These are phyloP conservation scores for Scylla paramamosain DNA, from an alignment of 1,140 invertebrate genomes.

Conservation along the genomic window DNA sequence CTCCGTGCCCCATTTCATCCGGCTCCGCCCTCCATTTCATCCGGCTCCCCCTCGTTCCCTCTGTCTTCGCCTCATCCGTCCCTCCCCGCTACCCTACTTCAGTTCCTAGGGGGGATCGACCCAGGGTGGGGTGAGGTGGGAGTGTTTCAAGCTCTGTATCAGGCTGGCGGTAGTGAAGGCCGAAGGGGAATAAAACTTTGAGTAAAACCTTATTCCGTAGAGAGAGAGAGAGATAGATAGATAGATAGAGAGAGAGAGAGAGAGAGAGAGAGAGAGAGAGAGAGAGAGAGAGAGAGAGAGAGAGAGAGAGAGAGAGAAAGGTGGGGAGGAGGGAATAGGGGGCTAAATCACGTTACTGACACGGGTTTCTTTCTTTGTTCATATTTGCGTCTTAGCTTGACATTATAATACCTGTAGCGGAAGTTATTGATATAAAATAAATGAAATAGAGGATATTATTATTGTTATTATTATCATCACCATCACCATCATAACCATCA, in stretches of 20 bases:
- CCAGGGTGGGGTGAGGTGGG: not conserved
- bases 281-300: not conserved
- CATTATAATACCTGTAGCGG: no score
- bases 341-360: no score
- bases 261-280: not conserved
- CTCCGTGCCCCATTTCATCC: not conserved
- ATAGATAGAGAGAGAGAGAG: slow-evolving; percentile 38
- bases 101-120: not conserved
- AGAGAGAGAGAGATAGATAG: not conserved
- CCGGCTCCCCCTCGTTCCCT: no score
- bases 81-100: no score
- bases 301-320: not conserved
- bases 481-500: no score
- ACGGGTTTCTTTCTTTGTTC: no score
- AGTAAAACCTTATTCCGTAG: not conserved
- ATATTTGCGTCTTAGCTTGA: no score
- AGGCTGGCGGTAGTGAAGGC: not conserved
- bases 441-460: not conserved
- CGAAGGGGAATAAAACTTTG: slow-evolving; percentile 2
- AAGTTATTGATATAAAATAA: not conserved
- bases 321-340: not conserved
- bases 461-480: no score
- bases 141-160: not conserved
- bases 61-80: no score
- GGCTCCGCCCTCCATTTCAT: no score